A percentile compares a stretch with the other conserved stretches of the same genome.
Conservation (phyloP, 2,888 invertebrate genomes). For the Folsomia manolachei region DNA sequence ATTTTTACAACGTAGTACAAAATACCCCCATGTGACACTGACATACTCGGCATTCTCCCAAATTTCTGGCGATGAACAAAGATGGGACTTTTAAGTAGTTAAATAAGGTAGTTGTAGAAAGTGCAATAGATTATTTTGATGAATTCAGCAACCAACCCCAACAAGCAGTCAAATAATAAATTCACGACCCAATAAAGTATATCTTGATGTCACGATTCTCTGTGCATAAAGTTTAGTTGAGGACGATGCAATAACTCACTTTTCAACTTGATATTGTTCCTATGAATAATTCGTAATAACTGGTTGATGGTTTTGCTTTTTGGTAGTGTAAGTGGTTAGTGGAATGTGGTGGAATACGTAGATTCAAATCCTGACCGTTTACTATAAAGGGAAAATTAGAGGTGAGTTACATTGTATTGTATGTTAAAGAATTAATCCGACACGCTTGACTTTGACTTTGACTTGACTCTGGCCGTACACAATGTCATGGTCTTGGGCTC, state of each 20-base stretch:
- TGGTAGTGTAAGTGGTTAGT: too few relatives aligned
- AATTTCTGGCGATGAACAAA: too few relatives aligned
- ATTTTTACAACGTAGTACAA: conserved; percentile 69
- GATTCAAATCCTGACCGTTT: too few relatives aligned
- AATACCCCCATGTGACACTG: conserved; percentile 65
- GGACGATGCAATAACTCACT: neutral
- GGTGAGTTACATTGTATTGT: neutral
- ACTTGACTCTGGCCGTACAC: neutral
- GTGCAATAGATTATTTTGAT: neutral
- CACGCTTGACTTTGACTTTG: neutral
- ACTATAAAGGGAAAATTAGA: neutral
- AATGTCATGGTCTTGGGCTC: neutral
- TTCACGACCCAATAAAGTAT: neutral
- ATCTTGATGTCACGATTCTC: neutral
- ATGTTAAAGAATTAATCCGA: neutral
- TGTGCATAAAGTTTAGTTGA: too few relatives aligned
- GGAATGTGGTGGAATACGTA: too few relatives aligned
- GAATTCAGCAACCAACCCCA: neutral
- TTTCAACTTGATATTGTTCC: neutral
- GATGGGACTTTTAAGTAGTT: too few relatives aligned
- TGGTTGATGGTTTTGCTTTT: too few relatives aligned
- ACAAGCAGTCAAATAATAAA: too few relatives aligned
- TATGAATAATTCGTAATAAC: too few relatives aligned
- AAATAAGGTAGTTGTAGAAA: neutral
- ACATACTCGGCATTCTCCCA: conserved; percentile 56